A percentile compares a stretch with the other conserved stretches of the same genome.
Conservation (phyloP, 2,113 vertebrate genomes). For the Eupsittula cactorum region DNA sequence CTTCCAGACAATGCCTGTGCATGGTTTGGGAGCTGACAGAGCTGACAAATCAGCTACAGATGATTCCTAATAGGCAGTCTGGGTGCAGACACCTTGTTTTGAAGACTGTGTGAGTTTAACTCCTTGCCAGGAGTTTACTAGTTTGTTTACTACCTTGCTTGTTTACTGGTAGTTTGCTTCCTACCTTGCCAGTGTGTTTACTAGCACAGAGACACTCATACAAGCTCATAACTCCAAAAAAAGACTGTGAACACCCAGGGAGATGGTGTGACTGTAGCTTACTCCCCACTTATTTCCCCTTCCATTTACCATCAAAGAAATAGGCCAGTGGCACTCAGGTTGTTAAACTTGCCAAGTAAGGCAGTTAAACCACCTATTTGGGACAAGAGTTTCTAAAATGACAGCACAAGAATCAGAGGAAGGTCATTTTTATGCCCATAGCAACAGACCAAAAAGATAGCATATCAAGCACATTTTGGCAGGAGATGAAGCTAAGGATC, state of each 20-base stretch:
- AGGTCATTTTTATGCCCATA: not conserved
- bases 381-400: not conserved
- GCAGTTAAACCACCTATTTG: not conserved
- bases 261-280: not conserved
- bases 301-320: constrained; percentile 3
- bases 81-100: not conserved
- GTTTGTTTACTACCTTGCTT: not conserved
- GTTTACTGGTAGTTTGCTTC: not conserved
- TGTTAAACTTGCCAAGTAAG: not conserved
- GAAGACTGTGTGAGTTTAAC: not conserved
- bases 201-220: not conserved
- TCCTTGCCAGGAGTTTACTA: not conserved
- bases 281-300: not conserved
- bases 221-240: not conserved
- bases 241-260: not conserved
- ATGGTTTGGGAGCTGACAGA: not conserved
- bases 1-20: not conserved
- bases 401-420: not conserved
- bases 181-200: not conserved
- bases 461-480: not conserved
- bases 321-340: not conserved
- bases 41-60: not conserved
- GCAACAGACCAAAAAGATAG: not conserved
- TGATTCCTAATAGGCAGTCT: not conserved
- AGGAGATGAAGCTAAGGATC: not conserved